Evolutionary conservation across 2,113 vertebrate species (phyloP).

Genomic region (Myrmecophaga tridactyla): DNA sequence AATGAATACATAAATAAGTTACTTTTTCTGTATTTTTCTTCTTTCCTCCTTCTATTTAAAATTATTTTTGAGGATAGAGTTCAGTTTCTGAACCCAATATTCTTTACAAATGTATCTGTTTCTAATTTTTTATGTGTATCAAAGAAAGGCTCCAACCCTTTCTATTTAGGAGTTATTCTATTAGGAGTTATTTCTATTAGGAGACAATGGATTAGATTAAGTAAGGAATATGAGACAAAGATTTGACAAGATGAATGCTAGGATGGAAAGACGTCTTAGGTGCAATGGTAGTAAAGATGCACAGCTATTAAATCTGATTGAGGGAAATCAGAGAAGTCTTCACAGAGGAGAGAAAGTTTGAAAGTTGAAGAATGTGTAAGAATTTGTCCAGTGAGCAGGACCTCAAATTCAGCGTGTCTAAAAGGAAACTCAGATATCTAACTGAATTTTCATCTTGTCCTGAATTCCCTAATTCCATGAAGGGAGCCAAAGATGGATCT

Average conservation of each 20-base stretch:
- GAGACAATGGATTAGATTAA: neutral
- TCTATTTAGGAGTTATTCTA: rapidly evolving
- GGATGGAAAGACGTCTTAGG: rapidly evolving
- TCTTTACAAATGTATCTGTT: neutral
- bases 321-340: neutral
- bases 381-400: neutral
- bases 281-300: rapidly evolving
- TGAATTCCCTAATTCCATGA: neutral
- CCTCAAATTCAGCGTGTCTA: neutral
- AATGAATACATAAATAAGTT: neutral
- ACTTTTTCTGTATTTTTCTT: neutral
- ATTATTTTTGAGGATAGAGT: neutral
- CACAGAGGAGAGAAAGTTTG: neutral
- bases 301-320: rapidly evolving
- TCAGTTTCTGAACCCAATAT: neutral
- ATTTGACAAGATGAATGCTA: neutral
- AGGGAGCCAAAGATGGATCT: rapidly evolving
- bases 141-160: neutral
- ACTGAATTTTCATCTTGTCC: neutral
- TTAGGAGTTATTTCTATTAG: no score
- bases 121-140: neutral
- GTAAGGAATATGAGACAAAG: neutral
- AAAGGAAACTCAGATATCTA: neutral
- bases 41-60: neutral
- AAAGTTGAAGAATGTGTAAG: neutral